Evolutionary conservation across 2,888 invertebrate genomes (phyloP).

Genomic region (Strigamia transsilvanica): DNA sequence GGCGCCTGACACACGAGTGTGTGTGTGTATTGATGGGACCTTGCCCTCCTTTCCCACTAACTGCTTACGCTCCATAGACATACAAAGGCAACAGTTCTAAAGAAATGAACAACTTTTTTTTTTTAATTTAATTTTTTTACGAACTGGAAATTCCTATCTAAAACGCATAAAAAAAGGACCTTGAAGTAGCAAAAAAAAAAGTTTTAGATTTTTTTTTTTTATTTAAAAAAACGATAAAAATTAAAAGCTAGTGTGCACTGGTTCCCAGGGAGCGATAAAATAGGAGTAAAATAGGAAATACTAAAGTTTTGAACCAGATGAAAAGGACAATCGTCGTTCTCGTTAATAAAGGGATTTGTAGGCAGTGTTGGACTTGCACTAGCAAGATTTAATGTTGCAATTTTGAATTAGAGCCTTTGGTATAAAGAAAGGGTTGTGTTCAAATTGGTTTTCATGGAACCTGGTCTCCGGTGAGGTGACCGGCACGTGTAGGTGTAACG

Average conservation of each 20-base stretch:
- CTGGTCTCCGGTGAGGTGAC: neutral
- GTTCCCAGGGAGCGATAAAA: conserved; percentile 12
- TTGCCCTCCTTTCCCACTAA: conserved; percentile 37
- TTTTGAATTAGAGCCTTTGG: conserved; percentile 29
- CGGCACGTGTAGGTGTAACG: neutral
- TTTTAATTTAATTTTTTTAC: conserved; percentile 23
- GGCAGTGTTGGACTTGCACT: neutral
- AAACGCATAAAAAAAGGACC: conserved; percentile 6
- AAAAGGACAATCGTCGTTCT: neutral
- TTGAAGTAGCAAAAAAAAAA: neutral
- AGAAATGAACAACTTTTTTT: conserved; percentile 30
- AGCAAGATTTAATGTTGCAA: conserved; percentile 26
- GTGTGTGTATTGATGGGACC: conserved; percentile 39
- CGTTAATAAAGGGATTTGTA: conserved; percentile 18
- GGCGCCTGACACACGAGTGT: conserved; percentile 38
- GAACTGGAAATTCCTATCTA: neutral
- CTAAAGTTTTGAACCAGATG: neutral
- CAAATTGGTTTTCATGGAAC: neutral
- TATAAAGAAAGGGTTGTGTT: conserved; percentile 37
- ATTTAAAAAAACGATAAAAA: neutral
- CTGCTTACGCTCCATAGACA: conserved; percentile 26
- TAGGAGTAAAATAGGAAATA: neutral
- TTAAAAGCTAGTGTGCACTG: conserved; percentile 11
- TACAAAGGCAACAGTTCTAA: conserved; percentile 29
- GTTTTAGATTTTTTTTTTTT: no score